Conservation (phyloP, 1,140 invertebrate genomes). For the Drosophila simulans region DNA sequence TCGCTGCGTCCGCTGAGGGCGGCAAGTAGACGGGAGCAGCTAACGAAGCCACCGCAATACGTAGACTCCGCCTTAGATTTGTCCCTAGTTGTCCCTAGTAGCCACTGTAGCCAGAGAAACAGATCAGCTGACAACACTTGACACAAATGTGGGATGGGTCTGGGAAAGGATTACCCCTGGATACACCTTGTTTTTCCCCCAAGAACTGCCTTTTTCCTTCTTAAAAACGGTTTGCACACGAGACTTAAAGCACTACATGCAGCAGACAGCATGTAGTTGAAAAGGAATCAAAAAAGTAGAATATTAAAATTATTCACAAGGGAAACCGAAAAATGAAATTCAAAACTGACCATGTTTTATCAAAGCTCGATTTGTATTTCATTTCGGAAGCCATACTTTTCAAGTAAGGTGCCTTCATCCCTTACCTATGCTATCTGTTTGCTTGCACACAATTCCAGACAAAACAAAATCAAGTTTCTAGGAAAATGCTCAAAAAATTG, state of each 20-base stretch:
- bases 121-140: slow-evolving; percentile 78
- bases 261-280: not conserved
- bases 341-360: not conserved
- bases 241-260: not conserved
- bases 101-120: slow-evolving; percentile 32
- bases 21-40: slow-evolving; percentile 50
- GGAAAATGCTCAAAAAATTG: not conserved
- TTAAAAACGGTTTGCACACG: slow-evolving; percentile 2
- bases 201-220: not conserved
- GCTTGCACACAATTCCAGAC: not conserved
- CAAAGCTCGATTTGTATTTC: not conserved
- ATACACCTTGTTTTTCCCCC: not conserved
- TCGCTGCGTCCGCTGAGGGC: slow-evolving; percentile 46
- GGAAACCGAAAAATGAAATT: not conserved
- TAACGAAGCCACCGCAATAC: slow-evolving; percentile 59
- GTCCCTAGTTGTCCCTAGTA: slow-evolving; percentile 15
- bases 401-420: not conserved
- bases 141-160: slow-evolving; percentile 22
- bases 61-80: slow-evolving; percentile 46
- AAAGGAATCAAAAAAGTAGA: not conserved
- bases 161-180: slow-evolving; percentile 13
- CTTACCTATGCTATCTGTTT: not conserved
- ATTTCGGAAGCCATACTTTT: not conserved
- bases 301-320: not conserved
- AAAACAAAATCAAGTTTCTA: not conserved